A percentile compares a stretch with the other conserved stretches of the same genome.
phyloP scores from a whole-genome alignment of 2,113 vertebrate species.

The Paracanthobrama guichenoti region DNA sequence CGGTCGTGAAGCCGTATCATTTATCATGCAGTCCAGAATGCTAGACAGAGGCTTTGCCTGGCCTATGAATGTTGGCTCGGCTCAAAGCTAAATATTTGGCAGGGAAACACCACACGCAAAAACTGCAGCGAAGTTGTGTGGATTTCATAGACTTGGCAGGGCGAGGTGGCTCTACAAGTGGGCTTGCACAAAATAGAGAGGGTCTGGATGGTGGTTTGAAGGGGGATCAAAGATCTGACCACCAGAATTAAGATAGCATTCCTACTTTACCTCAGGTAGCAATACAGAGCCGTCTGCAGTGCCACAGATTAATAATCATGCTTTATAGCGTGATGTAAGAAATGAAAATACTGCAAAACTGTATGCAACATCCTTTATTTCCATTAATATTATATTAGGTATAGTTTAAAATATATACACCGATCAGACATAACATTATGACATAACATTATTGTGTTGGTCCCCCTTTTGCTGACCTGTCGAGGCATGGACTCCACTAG shows the following conservation, averaged over 20 bases:
- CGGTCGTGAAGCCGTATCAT: conserved; percentile 2
- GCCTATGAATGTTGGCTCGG: conserved; percentile 31
- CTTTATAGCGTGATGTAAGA: background rate
- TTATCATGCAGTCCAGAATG: conserved; percentile 41
- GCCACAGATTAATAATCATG: background rate
- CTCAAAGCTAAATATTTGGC: conserved; percentile 43
- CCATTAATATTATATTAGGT: too few species aligned
- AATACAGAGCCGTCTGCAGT: background rate
- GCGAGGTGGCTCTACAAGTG: background rate
- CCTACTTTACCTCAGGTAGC: background rate
- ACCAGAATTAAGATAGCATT: background rate
- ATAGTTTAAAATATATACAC: too few species aligned
- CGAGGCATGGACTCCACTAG: too few species aligned
- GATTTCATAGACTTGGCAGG: conserved; percentile 30
- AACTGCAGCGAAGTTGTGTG: conserved; percentile 5
- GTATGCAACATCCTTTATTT: too few species aligned
- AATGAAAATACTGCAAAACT: background rate
- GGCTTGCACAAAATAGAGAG: background rate
- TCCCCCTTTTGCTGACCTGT: too few species aligned
- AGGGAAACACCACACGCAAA: background rate
- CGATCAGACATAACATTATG: too few species aligned
- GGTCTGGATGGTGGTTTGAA: background rate
- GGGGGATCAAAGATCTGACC: background rate
- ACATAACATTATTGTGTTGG: too few species aligned
- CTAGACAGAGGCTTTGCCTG: conserved; percentile 29